phyloP scores from a whole-genome alignment of 2,797 vertebrate species.

The Xyrichtys novacula region DNA sequence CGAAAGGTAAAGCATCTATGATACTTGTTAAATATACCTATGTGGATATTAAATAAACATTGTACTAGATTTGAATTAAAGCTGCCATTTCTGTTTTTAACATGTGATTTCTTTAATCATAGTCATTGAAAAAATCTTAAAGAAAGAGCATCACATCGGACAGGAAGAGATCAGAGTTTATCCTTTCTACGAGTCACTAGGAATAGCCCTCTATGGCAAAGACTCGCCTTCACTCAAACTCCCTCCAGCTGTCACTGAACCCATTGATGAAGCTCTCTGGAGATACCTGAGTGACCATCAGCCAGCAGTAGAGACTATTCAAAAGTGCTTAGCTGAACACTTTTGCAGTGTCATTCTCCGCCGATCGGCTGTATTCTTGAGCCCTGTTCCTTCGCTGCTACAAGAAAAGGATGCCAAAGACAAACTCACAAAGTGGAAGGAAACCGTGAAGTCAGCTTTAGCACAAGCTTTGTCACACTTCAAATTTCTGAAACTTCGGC shows the following conservation, averaged over 20 bases:
- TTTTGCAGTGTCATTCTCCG: constrained; percentile 79
- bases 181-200: constrained; percentile 87
- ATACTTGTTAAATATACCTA: not conserved
- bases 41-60: no score
- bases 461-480: constrained; percentile 75
- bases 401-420: constrained; percentile 73
- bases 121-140: constrained; percentile 85
- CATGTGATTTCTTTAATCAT: constrained; percentile 29
- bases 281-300: constrained; percentile 78
- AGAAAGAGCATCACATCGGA: constrained; percentile 80
- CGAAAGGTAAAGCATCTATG: constrained; percentile 65
- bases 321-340: constrained; percentile 72
- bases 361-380: constrained; percentile 74
- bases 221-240: constrained; percentile 84
- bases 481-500: constrained; percentile 62
- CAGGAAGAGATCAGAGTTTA: constrained; percentile 83
- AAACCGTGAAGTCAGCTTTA: constrained; percentile 75
- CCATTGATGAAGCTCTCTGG: constrained; percentile 77
- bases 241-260: constrained; percentile 80
- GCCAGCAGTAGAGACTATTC: constrained; percentile 64
- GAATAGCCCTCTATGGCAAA: constrained; percentile 88
- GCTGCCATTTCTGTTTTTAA: constrained; percentile 2
- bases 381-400: constrained; percentile 77
- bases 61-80: no score
- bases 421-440: constrained; percentile 83